Conservation (phyloP, 53 echinoderm and acorn worm species). For the Echinometra lucunter region DNA sequence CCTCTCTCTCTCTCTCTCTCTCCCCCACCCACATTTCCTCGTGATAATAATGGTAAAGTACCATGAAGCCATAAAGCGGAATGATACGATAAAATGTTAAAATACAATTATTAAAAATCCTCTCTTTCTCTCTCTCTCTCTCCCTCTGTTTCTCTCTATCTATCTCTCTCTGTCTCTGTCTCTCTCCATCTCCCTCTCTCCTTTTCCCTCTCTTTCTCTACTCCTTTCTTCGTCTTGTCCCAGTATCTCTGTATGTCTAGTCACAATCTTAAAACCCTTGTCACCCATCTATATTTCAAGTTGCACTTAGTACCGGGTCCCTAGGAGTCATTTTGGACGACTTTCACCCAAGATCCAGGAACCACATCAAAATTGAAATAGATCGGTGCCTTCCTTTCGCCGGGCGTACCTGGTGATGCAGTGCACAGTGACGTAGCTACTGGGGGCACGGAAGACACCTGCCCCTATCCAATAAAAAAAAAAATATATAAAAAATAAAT, state of each 20-base stretch:
- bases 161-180: not conserved
- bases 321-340: not conserved
- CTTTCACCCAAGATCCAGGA: not conserved
- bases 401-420: not conserved
- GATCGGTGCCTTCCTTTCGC: not conserved
- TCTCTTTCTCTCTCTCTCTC: no score
- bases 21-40: no score
- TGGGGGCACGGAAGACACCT: no score
- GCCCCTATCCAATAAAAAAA: no score
- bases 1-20: not conserved
- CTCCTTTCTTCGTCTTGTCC: not conserved
- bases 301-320: not conserved
- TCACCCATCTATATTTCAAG: conserved; percentile 1
- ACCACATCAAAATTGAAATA: conserved; percentile 12
- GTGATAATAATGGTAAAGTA: no score
- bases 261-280: not conserved
- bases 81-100: no score
- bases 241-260: not conserved
- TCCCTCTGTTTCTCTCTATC: not conserved
- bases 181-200: not conserved
- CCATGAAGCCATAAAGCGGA: no score
- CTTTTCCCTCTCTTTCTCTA: not conserved
- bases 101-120: no score
- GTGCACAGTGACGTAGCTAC: not conserved
- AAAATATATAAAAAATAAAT: no score